phyloP scores from a whole-genome alignment of 2,113 vertebrate species.

The Pungitius pungitius region DNA sequence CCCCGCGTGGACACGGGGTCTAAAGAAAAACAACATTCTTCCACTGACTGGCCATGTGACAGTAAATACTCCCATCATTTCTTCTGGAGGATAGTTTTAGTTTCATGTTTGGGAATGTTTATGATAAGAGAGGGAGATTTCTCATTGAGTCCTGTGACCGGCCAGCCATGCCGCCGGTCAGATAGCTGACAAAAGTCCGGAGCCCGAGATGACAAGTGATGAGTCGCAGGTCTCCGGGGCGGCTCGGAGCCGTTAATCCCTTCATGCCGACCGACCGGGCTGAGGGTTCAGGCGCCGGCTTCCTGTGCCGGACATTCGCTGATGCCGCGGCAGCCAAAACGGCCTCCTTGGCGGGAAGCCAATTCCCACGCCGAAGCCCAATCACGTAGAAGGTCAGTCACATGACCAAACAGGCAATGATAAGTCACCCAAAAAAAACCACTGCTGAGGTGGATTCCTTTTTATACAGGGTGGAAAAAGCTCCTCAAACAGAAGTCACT shows the following conservation, averaged over 20 bases:
- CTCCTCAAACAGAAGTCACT: conserved; percentile 10
- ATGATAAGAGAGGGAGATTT: conserved; percentile 19
- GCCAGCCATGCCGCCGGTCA: conserved; percentile 16
- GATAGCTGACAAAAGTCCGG: conserved; percentile 15
- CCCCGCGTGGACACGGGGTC: conserved; percentile 35
- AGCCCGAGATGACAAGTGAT: conserved; percentile 21
- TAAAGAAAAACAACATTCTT: conserved; percentile 71
- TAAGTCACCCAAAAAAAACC: conserved; percentile 3
- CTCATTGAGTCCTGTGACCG: background rate
- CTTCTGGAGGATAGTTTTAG: conserved; percentile 41
- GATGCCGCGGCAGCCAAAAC: background rate
- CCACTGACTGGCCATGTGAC: conserved; percentile 21
- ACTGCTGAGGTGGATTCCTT: background rate
- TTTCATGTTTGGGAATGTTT: conserved; percentile 68
- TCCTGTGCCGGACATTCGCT: conserved; percentile 1
- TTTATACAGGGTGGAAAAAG: background rate
- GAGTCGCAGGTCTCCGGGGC: conserved; percentile 22
- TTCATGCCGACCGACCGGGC: conserved; percentile 27
- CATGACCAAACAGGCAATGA: background rate
- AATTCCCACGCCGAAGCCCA: background rate
- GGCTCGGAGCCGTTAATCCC: conserved; percentile 26
- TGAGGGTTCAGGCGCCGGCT: conserved; percentile 29
- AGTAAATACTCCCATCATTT: conserved; percentile 42
- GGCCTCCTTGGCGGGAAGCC: conserved; percentile 6
- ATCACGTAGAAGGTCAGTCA: conserved; percentile 2